Evolutionary conservation across 2,113 vertebrate species (phyloP).

Genomic region (Procavia capensis): DNA sequence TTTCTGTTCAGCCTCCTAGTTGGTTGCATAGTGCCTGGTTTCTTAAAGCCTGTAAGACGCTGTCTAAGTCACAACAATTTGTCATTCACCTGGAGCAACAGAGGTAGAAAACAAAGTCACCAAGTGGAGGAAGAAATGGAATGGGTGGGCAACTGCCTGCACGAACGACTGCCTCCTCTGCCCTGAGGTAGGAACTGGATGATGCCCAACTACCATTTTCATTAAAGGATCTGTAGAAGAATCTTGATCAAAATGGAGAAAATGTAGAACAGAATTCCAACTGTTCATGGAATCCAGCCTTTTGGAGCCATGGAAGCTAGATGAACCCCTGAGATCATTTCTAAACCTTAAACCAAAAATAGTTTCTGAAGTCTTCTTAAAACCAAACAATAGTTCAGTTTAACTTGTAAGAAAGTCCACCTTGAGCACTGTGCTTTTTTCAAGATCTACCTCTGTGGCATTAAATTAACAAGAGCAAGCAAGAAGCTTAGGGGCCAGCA

Average conservation of each 20-base stretch:
- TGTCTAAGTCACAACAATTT: neutral
- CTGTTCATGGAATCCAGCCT: neutral
- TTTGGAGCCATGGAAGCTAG: neutral
- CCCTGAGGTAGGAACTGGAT: neutral
- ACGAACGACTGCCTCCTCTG: neutral
- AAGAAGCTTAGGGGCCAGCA: neutral
- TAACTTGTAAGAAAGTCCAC: neutral
- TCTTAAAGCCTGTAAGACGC: neutral
- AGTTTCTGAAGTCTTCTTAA: neutral
- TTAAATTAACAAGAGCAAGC: neutral
- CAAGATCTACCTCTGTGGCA: neutral
- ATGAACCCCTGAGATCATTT: neutral
- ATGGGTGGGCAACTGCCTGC: neutral
- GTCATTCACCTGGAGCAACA: neutral
- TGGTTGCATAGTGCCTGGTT: neutral
- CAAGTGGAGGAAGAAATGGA: neutral
- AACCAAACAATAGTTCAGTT: neutral
- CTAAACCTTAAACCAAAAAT: neutral
- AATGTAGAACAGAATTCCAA: neutral
- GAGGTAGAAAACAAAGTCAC: neutral
- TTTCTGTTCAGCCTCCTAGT: neutral
- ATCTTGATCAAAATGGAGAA: neutral
- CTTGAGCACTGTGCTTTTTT: neutral
- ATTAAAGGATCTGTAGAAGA: neutral
- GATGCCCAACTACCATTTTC: neutral